Evolutionary conservation across 2,888 invertebrate genomes (phyloP).

Genomic region (Calliopum simillimum): DNA sequence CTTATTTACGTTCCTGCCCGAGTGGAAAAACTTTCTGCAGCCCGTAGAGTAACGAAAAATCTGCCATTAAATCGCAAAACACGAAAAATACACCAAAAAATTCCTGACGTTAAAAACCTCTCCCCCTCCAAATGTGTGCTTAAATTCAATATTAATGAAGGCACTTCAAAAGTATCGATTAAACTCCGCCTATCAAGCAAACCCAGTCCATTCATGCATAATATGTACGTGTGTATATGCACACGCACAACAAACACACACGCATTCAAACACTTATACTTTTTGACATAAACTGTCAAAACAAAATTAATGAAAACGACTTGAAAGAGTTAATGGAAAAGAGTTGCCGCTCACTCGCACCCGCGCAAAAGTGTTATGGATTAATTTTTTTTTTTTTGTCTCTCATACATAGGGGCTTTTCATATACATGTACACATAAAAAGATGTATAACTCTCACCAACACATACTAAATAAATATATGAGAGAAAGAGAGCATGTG

Average conservation of each 20-base stretch:
- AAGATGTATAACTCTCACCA: not conserved
- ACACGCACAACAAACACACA: slow-evolving; percentile 46
- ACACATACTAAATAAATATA: too few relatives aligned
- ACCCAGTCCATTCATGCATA: not conserved
- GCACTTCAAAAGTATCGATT: slow-evolving; percentile 55
- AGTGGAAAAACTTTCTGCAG: too few relatives aligned
- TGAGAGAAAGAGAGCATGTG: not conserved
- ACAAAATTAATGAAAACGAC: slow-evolving; percentile 24
- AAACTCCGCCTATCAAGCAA: slow-evolving; percentile 58
- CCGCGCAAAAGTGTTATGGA: not conserved
- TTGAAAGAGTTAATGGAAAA: slow-evolving; percentile 44
- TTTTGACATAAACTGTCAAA: slow-evolving; percentile 39
- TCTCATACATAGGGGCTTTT: not conserved
- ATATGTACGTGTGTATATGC: slow-evolving; percentile 11
- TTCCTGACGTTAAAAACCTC: too few relatives aligned
- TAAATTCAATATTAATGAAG: too few relatives aligned
- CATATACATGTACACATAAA: too few relatives aligned
- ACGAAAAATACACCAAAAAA: too few relatives aligned
- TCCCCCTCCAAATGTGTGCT: too few relatives aligned
- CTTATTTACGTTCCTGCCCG: too few relatives aligned
- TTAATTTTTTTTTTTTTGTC: not conserved
- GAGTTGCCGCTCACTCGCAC: slow-evolving; percentile 39
- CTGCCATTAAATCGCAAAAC: too few relatives aligned
- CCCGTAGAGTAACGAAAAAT: too few relatives aligned
- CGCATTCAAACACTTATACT: slow-evolving; percentile 30